phyloP scores from a whole-genome alignment of 2,797 vertebrate genomes.

The Nannoperca obscura region DNA sequence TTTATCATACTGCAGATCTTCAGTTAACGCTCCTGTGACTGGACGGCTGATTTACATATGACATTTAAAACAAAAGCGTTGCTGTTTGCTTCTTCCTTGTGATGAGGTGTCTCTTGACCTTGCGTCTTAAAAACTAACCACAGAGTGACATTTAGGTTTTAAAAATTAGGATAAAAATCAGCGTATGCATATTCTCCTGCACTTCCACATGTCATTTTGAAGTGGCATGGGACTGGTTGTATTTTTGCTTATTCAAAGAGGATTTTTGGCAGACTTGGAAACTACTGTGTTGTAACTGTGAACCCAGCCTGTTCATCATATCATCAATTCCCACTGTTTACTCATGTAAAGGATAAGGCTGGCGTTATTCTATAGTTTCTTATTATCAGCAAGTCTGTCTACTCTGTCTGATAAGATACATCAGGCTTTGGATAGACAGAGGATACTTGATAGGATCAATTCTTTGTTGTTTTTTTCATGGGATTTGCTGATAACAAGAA shows the following conservation, averaged over 20 bases:
- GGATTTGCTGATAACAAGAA: not conserved
- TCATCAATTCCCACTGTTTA: not conserved
- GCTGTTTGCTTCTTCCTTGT: not conserved
- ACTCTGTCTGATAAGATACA: not conserved
- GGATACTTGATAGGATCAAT: not conserved
- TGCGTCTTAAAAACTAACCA: not conserved
- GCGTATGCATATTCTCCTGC: not conserved
- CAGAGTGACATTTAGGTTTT: not conserved
- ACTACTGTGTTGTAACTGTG: not conserved
- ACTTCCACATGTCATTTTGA: not conserved
- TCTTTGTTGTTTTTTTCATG: not conserved
- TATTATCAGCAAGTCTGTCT: not conserved
- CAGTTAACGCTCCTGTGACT: not conserved
- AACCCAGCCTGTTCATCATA: not conserved
- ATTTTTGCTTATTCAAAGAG: not conserved
- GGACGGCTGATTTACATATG: conserved; percentile 1
- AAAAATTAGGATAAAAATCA: not conserved
- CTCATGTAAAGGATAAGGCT: not conserved
- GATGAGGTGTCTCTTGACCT: not conserved
- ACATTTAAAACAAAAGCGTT: not conserved
- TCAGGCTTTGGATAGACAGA: not conserved
- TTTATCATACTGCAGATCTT: not conserved
- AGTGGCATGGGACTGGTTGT: not conserved
- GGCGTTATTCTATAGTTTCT: not conserved
- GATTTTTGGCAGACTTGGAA: not conserved